Conservation (phyloP, 2,888 invertebrate genomes). For the Amphiduros pacificus region DNA sequence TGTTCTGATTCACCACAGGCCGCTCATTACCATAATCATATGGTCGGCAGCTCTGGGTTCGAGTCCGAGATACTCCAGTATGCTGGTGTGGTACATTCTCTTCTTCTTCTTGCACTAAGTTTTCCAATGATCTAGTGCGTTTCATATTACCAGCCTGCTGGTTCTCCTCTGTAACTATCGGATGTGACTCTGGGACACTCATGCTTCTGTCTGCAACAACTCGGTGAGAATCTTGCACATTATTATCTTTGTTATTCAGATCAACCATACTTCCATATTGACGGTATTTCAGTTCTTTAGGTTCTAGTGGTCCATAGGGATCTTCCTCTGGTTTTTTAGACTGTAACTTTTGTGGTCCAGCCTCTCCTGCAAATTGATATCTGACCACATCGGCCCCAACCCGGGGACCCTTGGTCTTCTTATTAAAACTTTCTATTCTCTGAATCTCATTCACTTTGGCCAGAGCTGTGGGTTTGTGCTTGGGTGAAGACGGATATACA, state of each 20-base stretch:
- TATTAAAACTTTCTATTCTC: constrained; percentile 35
- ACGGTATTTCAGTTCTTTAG: background rate
- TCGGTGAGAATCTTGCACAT: background rate
- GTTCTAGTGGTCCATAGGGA: constrained; percentile 10
- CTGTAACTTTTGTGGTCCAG: background rate
- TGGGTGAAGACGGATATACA: constrained; percentile 5
- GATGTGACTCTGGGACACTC: too few relatives aligned
- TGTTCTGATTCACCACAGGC: background rate
- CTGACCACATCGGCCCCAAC: constrained; percentile 46
- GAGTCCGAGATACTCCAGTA: background rate
- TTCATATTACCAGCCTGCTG: background rate
- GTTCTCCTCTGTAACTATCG: too few relatives aligned
- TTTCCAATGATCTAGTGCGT: constrained; percentile 15
- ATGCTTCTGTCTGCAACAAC: too few relatives aligned
- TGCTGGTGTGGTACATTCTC: background rate
- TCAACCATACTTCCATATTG: background rate
- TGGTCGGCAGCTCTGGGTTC: background rate
- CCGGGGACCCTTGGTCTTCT: constrained; percentile 30
- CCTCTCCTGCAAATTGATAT: constrained; percentile 23
- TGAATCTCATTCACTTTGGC: constrained; percentile 20
- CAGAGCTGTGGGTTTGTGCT: background rate
- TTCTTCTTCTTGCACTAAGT: background rate
- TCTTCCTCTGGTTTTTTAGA: background rate
- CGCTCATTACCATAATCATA: background rate
- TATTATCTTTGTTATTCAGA: background rate